A percentile compares a stretch with the other conserved stretches of the same genome.
These are phyloP conservation scores for Halesus radiatus DNA, from an alignment of 1,140 invertebrate genomes.

Conservation along the genomic window DNA sequence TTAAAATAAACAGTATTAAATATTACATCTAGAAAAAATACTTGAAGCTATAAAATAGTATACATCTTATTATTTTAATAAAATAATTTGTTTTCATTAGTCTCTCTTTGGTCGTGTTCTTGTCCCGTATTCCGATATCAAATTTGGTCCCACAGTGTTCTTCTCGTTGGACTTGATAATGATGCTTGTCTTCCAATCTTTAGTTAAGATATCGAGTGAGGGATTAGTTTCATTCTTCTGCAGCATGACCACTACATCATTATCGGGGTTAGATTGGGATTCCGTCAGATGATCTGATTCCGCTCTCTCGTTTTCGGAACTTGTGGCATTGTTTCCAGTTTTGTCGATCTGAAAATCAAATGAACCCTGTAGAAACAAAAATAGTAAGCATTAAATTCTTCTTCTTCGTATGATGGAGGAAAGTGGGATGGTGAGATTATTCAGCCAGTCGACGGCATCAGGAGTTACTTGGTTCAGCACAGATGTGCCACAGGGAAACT, in stretches of 20 bases:
- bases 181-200: constrained; percentile 56
- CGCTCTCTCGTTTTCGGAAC: neutral
- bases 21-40: constrained; percentile 4
- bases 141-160: constrained; percentile 3
- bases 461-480: too few species aligned
- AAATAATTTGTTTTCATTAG: constrained; percentile 4
- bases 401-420: too few species aligned
- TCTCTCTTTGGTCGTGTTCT: constrained; percentile 21
- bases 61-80: neutral
- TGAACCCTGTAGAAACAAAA: neutral
- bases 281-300: neutral
- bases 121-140: constrained; percentile 46
- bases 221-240: constrained; percentile 50
- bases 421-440: too few species aligned
- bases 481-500: too few species aligned
- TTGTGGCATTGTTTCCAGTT: constrained; percentile 20
- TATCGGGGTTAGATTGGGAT: constrained; percentile 4
- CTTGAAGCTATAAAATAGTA: neutral
- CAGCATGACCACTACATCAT: constrained; percentile 44
- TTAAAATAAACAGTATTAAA: neutral
- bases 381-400: neutral
- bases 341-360: neutral
- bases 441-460: too few species aligned
- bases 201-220: constrained; percentile 49
- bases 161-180: constrained; percentile 47